Evolutionary conservation across 2,888 invertebrate species (phyloP).

Genomic region (Rapana venosa): DNA sequence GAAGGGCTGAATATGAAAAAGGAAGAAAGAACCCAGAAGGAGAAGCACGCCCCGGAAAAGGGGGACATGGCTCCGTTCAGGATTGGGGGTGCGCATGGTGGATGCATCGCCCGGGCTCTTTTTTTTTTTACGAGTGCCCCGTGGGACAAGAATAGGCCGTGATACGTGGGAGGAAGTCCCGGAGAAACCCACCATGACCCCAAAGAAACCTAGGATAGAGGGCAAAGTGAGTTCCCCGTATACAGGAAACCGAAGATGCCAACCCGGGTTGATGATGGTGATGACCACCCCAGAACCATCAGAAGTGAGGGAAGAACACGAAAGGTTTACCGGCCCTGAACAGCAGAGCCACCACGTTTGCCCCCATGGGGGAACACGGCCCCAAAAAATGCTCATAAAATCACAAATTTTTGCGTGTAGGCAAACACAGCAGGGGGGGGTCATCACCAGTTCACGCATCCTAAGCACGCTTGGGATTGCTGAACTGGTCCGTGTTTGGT

Average conservation of each 20-base stretch:
- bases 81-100: slow-evolving; percentile 60
- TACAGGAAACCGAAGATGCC: slow-evolving; percentile 71
- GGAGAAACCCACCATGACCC: slow-evolving; percentile 72
- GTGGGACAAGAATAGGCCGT: slow-evolving; percentile 58
- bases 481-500: slow-evolving; percentile 88
- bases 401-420: slow-evolving; percentile 64
- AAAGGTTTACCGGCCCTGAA: slow-evolving; percentile 69
- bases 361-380: slow-evolving; percentile 67
- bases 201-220: slow-evolving; percentile 72
- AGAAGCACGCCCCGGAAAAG: slow-evolving; percentile 23
- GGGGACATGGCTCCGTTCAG: slow-evolving; percentile 29
- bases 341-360: slow-evolving; percentile 68
- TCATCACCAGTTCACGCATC: slow-evolving; percentile 61
- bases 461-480: slow-evolving; percentile 62
- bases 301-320: slow-evolving; percentile 70
- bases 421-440: slow-evolving; percentile 59
- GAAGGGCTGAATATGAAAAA: slow-evolving; percentile 40
- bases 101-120: slow-evolving; percentile 52
- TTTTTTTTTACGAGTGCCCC: slow-evolving; percentile 48
- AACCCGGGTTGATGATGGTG: slow-evolving; percentile 66
- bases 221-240: slow-evolving; percentile 66
- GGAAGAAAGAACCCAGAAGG: slow-evolving; percentile 22
- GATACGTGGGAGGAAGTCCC: slow-evolving; percentile 67
- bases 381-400: slow-evolving; percentile 68
- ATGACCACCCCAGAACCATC: slow-evolving; percentile 61